Conservation (phyloP, 2,113 vertebrate genomes). For the Megaceryle maxima region DNA sequence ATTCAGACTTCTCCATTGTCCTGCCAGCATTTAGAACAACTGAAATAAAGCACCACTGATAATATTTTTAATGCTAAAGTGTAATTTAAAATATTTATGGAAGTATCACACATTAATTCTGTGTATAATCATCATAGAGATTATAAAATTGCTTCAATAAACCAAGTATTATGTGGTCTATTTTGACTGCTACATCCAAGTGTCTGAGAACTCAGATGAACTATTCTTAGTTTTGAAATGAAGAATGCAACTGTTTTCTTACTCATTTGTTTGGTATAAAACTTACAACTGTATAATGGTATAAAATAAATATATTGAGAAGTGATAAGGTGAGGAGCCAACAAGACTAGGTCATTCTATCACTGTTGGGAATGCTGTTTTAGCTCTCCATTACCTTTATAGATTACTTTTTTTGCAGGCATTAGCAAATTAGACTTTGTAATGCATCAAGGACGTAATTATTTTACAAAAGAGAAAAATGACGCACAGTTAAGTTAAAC, state of each 20-base stretch:
- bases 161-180: not conserved
- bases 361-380: not conserved
- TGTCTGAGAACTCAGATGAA: not conserved
- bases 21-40: not conserved
- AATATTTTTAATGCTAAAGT: not conserved
- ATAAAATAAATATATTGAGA: not conserved
- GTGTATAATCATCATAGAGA: not conserved
- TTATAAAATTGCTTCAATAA: not conserved
- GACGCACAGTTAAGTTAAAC: not conserved
- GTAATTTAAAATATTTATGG: not conserved
- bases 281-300: not conserved
- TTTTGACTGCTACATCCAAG: not conserved
- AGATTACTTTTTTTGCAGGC: not conserved
- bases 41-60: not conserved
- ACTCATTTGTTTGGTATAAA: not conserved
- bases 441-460: not conserved
- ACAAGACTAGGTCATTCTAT: not conserved
- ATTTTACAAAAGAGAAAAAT: not conserved
- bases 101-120: not conserved
- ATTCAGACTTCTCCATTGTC: not conserved
- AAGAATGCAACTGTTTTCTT: not conserved
- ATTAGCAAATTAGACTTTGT: not conserved
- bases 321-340: not conserved
- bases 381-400: not conserved
- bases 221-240: not conserved